Conservation (phyloP, 2,888 invertebrate species). For the Macropis europaea region DNA sequence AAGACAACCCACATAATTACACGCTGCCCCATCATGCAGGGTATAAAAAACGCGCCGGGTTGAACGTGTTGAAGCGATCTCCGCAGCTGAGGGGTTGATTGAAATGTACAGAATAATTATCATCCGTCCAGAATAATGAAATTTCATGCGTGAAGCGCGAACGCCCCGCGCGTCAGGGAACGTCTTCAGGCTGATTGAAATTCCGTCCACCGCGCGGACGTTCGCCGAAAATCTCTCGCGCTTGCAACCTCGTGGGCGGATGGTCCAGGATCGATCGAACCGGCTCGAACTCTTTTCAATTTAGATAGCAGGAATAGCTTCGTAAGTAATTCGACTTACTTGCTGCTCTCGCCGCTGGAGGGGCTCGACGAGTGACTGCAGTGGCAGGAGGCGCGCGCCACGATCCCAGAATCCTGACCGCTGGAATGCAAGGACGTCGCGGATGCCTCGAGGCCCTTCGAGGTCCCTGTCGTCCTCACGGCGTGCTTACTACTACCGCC, state of each 20-base stretch:
- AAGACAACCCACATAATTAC: no score
- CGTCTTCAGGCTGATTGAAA: conserved; percentile 2
- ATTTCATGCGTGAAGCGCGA: no score
- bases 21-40: no score
- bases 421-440: conserved; percentile 91
- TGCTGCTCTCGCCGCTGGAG: conserved; percentile 87
- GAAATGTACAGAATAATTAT: no score
- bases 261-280: conserved; percentile 26
- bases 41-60: no score
- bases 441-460: conserved; percentile 84
- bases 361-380: conserved; percentile 86
- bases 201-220: background rate
- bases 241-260: no score
- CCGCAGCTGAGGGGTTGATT: no score
- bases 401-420: conserved; percentile 91
- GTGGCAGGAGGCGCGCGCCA: conserved; percentile 81
- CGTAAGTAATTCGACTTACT: conserved; percentile 80
- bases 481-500: conserved; percentile 59
- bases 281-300: conserved; percentile 34
- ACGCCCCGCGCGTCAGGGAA: no score
- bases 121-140: no score
- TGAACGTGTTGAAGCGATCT: no score
- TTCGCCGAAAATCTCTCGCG: no score
- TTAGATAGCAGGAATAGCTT: conserved; percentile 42
- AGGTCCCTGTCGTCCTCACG: conserved; percentile 62